Evolutionary conservation across 2,888 invertebrate genomes (phyloP), one percentile per base, ranked within the genome.

Genomic region (Lasius platythorax): DNA sequence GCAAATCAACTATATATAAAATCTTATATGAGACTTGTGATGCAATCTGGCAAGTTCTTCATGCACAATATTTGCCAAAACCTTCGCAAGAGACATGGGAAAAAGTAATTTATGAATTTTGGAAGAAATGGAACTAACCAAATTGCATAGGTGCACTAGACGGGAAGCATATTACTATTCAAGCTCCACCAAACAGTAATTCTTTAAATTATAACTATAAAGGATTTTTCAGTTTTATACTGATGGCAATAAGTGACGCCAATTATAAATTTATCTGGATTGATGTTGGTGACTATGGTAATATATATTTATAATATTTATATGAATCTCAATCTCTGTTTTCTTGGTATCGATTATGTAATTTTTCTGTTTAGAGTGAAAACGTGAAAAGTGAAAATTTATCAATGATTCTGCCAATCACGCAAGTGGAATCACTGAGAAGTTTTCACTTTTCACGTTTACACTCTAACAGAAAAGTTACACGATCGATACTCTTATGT

Each of bases 191-290:
- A 23, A 23, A 23, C 23, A 23, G 23, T 23, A 15, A 37, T 56
- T 72, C 56, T 15, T 23, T 56, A 11, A 1, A 76, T 76, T 53
- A 64, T 9, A 78, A 66, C 0, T 78, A 78, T 3, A 66, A 78
- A 23, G 11, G 11, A 78, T 28, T 37, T 50, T 78, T 64, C 12
- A 63, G 63, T 23, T 61, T 76, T n/a, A 23, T 78, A 50, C 18
- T 78, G 50, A 43, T 78, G 37, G 66, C 53, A 33, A 53, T 66
- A 33, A 30, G 30, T 50, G 66, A 78, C 23, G 66, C 63, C 3
- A 33, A 78, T 78, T 64, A 64, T 37, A 63, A 66, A 78, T 76
- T 76, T 66, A 76, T 67, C 1, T 78, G 50, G 37, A 28, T 78
- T 37, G 66, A 78, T 66, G 23, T 76, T 15, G 66, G 53, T 53